Base-by-base conservation (phyloP, 2,797 vertebrate species). In the Hypotaenidia okinawae region DNA sequence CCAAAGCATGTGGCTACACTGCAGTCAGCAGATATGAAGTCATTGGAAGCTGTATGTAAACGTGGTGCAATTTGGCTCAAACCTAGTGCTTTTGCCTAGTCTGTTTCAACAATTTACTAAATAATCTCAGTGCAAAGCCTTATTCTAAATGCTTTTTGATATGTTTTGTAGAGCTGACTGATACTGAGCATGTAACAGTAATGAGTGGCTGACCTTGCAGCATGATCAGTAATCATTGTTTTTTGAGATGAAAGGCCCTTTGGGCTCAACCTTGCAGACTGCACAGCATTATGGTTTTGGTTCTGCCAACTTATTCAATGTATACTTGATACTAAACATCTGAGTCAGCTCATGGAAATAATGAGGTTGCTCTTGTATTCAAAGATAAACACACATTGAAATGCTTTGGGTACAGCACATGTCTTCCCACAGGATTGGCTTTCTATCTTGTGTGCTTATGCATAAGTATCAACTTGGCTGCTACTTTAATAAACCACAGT, bases 11-110 rank as follows among this genome's bases (percentile, higher is more conserved):
- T 87, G 70, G 27, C 33, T 92, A 45, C 59, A 13, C 37, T 87
- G 68, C 72, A 82, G 67, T 88, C 88, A 91, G 47, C 39, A 87
- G 89, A 78, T 66, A 84, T 30, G 39, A 96, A 90, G 62, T 85
- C 43, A 86, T 27, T 80, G 19, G 32, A 80, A 90, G 58, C 47
- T 92, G 21, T 67, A 55, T 49, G 16, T 32, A 73, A 80, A 74
- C 14, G 67, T 86, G 11, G 13, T 57, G 68, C 13, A 33, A 24
- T 69, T 87, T 49, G 35, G 9, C 82, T 77, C 28, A 17, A 75
- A 75, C 24, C 74, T 25, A 45, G 33, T 64, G 57, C 8, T 67
- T 47, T n/a, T 89, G 28, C 13, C 32, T 49, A 25, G 13, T 33
- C 35, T 69, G 66, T 90, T 91, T 59, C 23, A 43, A 68, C 13